Base-by-base conservation (phyloP, 64 coral and sea anemone genomes). In the Pocillopora verrucosa region DNA sequence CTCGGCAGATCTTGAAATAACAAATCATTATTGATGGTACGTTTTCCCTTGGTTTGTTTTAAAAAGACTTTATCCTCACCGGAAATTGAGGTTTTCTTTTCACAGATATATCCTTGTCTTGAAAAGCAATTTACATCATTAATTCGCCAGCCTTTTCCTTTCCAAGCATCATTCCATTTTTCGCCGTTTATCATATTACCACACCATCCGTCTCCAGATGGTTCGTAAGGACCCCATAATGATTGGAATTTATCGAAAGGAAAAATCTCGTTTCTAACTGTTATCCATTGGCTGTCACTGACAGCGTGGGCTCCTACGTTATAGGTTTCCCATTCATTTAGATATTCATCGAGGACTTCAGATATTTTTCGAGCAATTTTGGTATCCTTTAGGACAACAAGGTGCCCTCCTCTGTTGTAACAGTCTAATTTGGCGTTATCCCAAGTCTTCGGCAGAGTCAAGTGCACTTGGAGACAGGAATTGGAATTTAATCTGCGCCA, bases 131-230 rank as follows among this genome's bases (percentile, higher is more conserved):
- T 16, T 57, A 62, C 80, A 74, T 76, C 80, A 19, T 76, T 84
- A 13, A 91, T 51, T 74, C 72, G 74, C 89, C 89, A 91, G 26
- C 89, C 89, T 35, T 85, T 65, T 24, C 80, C 80, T 64, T 5
- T 62, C 80, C 80, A 85, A 0, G 14, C 19, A 20, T 24, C 12
- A 19, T 76, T 37, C 80, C 80, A 91, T 51, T 77, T 82, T 25
- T 91, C 69, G 58, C 79, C 80, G 11, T 65, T 65, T 51, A 91
- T 45, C 58, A 91, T 12, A 22, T 91, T 61, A 2, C 79, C 80
- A 60, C 89, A 91, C 69, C 81, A n/a, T 2, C 89, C 89, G 56
- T 91, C 80, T 1, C 80, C 60, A 14, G 80, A 84, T 13, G 89
- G 89, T 19, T 85, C 65, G 34, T n/a, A 16, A 19, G 80, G 80